phyloP scores from a whole-genome alignment of 2,888 invertebrate genomes.

The Hofmannophila pseudospretella region DNA sequence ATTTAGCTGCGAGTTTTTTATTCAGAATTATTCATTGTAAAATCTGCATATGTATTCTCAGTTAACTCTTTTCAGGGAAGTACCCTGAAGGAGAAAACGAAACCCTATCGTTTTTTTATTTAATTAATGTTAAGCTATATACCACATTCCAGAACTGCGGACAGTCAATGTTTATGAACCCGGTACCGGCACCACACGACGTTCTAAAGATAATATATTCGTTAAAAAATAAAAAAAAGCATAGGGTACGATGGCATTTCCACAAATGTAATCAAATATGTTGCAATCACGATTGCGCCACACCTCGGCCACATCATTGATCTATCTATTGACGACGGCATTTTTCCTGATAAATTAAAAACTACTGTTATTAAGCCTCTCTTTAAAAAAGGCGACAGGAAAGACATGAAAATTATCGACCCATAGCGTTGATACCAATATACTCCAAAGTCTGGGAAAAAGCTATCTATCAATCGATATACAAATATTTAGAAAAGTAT shows the following conservation, averaged over 20 bases:
- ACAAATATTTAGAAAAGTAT: slow-evolving; percentile 1
- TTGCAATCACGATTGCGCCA: not conserved
- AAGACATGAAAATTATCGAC: slow-evolving; percentile 2
- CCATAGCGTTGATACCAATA: slow-evolving; percentile 1
- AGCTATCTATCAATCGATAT: not conserved
- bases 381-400: slow-evolving; percentile 1
- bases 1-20: too few species aligned
- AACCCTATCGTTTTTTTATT: too few species aligned
- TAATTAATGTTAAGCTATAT: too few species aligned
- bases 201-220: not conserved
- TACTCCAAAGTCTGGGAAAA: slow-evolving; percentile 5
- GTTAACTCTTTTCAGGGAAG: too few species aligned
- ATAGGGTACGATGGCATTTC: slow-evolving; percentile 2
- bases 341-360: slow-evolving; percentile 2
- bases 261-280: slow-evolving; percentile 2
- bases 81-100: too few species aligned
- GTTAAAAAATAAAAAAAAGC: slow-evolving; percentile 1
- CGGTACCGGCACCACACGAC: too few species aligned
- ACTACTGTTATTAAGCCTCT: slow-evolving; percentile 1
- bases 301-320: slow-evolving; percentile 2
- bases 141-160: too few species aligned
- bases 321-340: not conserved
- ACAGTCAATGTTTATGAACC: too few species aligned
- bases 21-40: too few species aligned
- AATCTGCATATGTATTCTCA: too few species aligned